Evolutionary conservation across 2,797 vertebrate species (phyloP), one percentile per base, ranked within the genome.

Genomic region (Pteropus rufus): DNA sequence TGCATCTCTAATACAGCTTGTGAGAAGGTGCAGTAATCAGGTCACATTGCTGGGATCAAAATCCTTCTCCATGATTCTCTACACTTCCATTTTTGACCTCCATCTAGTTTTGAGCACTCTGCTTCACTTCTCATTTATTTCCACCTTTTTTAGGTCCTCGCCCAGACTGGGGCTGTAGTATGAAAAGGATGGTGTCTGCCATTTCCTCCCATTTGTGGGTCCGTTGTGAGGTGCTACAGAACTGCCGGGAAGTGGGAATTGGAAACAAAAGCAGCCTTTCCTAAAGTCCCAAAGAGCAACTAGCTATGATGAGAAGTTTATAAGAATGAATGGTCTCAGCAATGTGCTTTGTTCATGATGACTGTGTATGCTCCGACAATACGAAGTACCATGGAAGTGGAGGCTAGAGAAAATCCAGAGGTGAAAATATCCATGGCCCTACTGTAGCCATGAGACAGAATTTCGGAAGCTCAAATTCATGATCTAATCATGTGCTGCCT

Each of bases 1-100:
- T 97, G 80, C n/a, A 93, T 91, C 90, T 90, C n/a, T 84, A 97
- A 90, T 79, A 73, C 23, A 34, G 77, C 36, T 19, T 14, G 77
- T 54, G n/a, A 91, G 81, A 88, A 96, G n/a, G 49, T 96, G 19
- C 62, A 75, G 76, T 70, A 90, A 29, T 2, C 60, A 95, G 79
- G 65, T 77, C 92, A 5, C 76, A 14, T 39, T 95, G 34, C 41
- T 92, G 87, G 69, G 39, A 93, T 64, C 16, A 19, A 95, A 95
- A 12, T 64, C 52, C 24, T 75, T 67, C 72, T 58, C 77, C 44
- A 19, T 7, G 75, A 2, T 81, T 93, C 26, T 90, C 96, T 89
- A 39, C 58, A 3, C 54, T 96, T 60, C 62, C 3, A 23, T 86
- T 64, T 89, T 65, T 89, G 62, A 89, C n/a, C 44, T 36, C 41